Base-by-base conservation (phyloP, 2,888 invertebrate genomes). In the Dynastes hyllus region DNA sequence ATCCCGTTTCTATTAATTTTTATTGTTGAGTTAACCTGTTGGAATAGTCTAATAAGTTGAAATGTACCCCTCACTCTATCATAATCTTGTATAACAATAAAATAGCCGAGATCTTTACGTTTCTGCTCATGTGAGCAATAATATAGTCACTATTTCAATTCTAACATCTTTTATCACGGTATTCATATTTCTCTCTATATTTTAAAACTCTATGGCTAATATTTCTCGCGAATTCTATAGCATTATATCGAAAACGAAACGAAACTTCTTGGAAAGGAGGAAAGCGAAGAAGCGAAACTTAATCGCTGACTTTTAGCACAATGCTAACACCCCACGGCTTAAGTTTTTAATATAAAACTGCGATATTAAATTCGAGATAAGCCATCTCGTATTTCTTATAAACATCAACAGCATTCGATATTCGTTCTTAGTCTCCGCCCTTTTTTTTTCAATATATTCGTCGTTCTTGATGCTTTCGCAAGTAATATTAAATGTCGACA, bases 401-500 rank as follows among this genome's bases (percentile, higher is more conserved):
- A 69, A 77, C 77, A 77, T 67, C 69, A 67, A 76, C 73, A 75
- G 61, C 45, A 63, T 75, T 67, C 77, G 69, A 75, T 61, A 75
- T 77, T 69, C 77, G 55, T 61, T 45, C 67, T 51, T 63, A 61
- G 55, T 61, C 61, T 61, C 73, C 71, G 61, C 50, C n/a, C 32
- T 67, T 50, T 75, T 76, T 22, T 63, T 75, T 75, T 78, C 66
- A 65, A 71, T 66, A 78, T 78, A 8, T 77, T 63, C 53, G 37
- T 40, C 61, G 51, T 61, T 65, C 76, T 71, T 71, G 77, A 71
- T 77, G 71, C 71, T 55, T 76, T 70, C 79, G 71, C 79, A 79
- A 79, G 77, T 75, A 71, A 79, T 79, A 79, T 79, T 79, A 79
- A 79, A 79, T 79, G 77, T 76, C 77, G 79, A 66, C 63, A 79